Evolutionary conservation across 1,140 invertebrate genomes (phyloP).

Genomic region (Reticulitermes speratus): DNA sequence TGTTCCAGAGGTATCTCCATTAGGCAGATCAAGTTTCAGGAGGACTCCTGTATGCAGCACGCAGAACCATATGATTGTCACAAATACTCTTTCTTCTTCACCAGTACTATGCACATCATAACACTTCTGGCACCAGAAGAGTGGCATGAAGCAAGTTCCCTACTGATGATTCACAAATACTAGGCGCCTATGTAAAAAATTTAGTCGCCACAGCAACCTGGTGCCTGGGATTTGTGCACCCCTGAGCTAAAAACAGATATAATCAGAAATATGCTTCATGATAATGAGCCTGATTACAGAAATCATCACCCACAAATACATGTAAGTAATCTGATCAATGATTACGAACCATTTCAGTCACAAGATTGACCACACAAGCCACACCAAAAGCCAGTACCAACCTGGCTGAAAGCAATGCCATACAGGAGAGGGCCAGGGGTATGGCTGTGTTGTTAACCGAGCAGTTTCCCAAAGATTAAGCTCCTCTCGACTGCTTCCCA

Average conservation of each 20-base stretch:
- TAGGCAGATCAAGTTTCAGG: slow-evolving; percentile 17
- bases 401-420: slow-evolving; percentile 41
- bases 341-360: neutral
- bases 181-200: too few relatives aligned
- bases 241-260: too few relatives aligned
- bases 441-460: slow-evolving; percentile 2
- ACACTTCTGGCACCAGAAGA: neutral
- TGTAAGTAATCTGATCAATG: neutral
- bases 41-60: slow-evolving; percentile 2
- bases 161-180: too few relatives aligned
- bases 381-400: slow-evolving; percentile 15
- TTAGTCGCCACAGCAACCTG: too few relatives aligned
- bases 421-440: slow-evolving; percentile 37
- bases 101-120: neutral
- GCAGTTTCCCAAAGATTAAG: slow-evolving; percentile 19
- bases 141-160: too few relatives aligned
- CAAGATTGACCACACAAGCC: neutral
- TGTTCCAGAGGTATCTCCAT: neutral
- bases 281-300: neutral
- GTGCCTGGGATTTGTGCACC: too few relatives aligned
- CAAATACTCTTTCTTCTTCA: too few relatives aligned
- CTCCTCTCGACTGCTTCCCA: slow-evolving; percentile 39
- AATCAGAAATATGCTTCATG: too few relatives aligned
- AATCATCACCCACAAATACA: neutral
- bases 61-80: too few relatives aligned